Evolutionary conservation across 2,113 vertebrate species (phyloP).

Genomic region (Phyllopteryx taeniolatus): DNA sequence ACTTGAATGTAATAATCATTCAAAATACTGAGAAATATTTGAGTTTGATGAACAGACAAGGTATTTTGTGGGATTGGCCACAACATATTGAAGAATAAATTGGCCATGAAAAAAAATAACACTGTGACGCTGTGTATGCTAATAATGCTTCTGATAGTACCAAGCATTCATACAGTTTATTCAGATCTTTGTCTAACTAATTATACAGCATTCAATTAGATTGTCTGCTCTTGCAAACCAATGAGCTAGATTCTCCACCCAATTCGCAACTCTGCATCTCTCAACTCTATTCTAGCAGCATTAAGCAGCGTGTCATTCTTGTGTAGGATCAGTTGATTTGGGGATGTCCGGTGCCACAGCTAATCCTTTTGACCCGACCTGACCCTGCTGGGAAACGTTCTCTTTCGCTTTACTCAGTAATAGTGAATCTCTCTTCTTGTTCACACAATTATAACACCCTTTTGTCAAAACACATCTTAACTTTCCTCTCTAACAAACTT

Average conservation of each 20-base stretch:
- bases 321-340: conserved; percentile 55
- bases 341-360: conserved; percentile 62
- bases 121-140: neutral
- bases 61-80: neutral
- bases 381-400: conserved; percentile 56
- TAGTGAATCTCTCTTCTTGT: conserved; percentile 22
- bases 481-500: neutral
- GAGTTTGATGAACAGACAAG: neutral
- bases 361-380: conserved; percentile 69
- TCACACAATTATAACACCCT: conserved; percentile 17
- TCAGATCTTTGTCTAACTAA: conserved; percentile 34
- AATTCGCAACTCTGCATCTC: conserved; percentile 8
- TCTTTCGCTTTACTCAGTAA: conserved; percentile 52
- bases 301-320: conserved; percentile 48
- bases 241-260: conserved; percentile 28
- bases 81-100: neutral
- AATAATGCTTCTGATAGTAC: neutral
- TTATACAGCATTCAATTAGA: conserved; percentile 29
- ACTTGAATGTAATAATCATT: neutral
- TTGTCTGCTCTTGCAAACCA: conserved; percentile 24
- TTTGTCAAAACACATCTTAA: conserved; percentile 3
- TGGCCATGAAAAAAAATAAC: neutral
- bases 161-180: conserved; percentile 8
- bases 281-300: conserved; percentile 24
- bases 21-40: neutral